Evolutionary conservation across 2,888 invertebrate species (phyloP).

Genomic region (Spatulosminthurus flaviceps): DNA sequence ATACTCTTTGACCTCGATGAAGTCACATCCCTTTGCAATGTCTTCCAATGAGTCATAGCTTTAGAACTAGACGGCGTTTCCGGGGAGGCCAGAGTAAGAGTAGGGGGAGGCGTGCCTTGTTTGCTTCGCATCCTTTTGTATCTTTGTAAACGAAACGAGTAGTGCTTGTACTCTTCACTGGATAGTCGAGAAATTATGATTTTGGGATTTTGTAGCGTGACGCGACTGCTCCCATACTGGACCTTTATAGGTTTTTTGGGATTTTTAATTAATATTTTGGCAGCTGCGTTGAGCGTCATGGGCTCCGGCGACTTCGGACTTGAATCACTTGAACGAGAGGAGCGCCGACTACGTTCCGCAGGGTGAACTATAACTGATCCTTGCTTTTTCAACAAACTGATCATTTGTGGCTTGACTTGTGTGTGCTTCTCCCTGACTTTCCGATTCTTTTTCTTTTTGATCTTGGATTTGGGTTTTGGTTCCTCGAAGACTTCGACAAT

Average conservation of each 20-base stretch:
- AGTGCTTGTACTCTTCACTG: not conserved
- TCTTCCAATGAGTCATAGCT: not conserved
- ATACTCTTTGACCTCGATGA: not conserved
- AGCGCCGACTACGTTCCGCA: not conserved
- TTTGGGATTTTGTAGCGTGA: conserved; percentile 27
- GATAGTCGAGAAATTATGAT: not conserved
- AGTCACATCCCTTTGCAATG: not conserved
- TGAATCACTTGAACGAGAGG: not conserved
- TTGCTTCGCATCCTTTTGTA: not conserved
- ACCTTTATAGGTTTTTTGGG: conserved; percentile 9
- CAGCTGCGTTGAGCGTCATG: not conserved
- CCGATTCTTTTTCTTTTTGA: conserved; percentile 31
- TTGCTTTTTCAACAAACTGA: not conserved
- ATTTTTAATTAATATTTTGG: not conserved
- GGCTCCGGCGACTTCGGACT: not conserved
- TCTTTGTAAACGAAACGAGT: conserved; percentile 7
- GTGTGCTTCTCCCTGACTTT: conserved; percentile 46
- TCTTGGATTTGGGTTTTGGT: not conserved
- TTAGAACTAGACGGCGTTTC: not conserved
- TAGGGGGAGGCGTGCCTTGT: conserved; percentile 23
- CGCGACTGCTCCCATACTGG: not conserved
- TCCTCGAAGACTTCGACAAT: not conserved
- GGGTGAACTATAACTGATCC: conserved; percentile 15
- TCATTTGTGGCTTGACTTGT: conserved; percentile 33
- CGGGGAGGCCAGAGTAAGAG: not conserved